Percentiles rank a stretch among this genome's conserved stretches.
Conservation (phyloP, 2,888 invertebrate genomes). For the Ophraella communa region DNA sequence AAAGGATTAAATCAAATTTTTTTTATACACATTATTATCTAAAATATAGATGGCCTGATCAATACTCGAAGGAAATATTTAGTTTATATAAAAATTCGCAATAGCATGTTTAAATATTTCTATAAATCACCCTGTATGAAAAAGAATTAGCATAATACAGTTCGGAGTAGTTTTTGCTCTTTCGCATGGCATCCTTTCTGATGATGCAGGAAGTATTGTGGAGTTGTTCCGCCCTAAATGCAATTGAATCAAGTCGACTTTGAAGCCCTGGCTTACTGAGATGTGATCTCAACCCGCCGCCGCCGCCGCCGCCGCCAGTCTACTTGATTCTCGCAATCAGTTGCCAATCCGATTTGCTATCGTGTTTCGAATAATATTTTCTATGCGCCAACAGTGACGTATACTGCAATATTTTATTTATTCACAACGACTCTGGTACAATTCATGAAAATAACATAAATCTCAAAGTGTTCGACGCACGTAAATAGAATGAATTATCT, state of each 20-base stretch:
- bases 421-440: neutral
- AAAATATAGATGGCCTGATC: no score
- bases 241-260: constrained; percentile 40
- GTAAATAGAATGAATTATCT: no score
- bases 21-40: no score
- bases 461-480: neutral
- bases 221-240: constrained; percentile 41
- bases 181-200: constrained; percentile 23
- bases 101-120: no score
- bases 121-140: no score
- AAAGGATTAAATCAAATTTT: no score
- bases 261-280: constrained; percentile 37
- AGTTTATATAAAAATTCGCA: no score
- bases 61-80: no score
- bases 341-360: constrained; percentile 51
- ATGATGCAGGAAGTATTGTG: constrained; percentile 40
- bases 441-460: neutral
- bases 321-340: constrained; percentile 55
- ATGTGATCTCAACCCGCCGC: constrained; percentile 39
- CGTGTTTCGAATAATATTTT: constrained; percentile 52
- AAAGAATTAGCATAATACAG: constrained; percentile 24
- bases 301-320: no score
- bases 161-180: constrained; percentile 23
- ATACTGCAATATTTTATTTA: neutral
- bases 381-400: constrained; percentile 27